phyloP scores from a whole-genome alignment of 2,113 vertebrate species.

The Leucosticte australis region DNA sequence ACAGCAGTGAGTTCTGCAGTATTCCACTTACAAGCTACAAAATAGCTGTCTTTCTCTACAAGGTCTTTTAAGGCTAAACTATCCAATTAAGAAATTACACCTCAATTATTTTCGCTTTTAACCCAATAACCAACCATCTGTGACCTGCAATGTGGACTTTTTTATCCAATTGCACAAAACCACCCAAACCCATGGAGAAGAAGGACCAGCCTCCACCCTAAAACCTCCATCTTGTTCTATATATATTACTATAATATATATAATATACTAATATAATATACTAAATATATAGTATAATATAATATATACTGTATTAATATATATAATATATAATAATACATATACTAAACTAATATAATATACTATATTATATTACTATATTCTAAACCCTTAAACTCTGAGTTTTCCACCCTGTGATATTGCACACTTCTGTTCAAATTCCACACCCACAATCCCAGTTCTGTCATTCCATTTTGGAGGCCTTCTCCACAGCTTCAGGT shows the following conservation, averaged over 20 bases:
- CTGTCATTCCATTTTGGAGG: neutral
- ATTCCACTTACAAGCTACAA: neutral
- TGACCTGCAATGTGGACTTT: neutral
- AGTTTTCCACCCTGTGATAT: neutral
- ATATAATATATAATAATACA: too few species aligned
- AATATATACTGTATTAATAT: too few species aligned
- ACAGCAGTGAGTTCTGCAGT: neutral
- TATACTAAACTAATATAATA: too few species aligned
- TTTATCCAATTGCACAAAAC: neutral
- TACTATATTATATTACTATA: neutral
- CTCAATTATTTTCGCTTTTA: neutral
- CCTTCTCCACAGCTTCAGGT: neutral
- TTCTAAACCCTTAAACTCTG: neutral
- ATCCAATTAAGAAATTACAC: neutral
- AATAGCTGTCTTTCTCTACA: neutral
- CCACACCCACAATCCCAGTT: neutral
- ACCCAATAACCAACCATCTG: neutral
- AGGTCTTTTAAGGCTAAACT: neutral
- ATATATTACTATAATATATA: neutral
- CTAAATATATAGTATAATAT: too few species aligned
- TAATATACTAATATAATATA: too few species aligned
- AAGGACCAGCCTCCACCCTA: neutral
- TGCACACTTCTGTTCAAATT: neutral
- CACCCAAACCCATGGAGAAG: neutral
- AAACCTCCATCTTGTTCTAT: neutral